These are phyloP conservation scores for Alexandromys fortis DNA, from an alignment of 2,113 vertebrate genomes.

Conservation along the genomic window DNA sequence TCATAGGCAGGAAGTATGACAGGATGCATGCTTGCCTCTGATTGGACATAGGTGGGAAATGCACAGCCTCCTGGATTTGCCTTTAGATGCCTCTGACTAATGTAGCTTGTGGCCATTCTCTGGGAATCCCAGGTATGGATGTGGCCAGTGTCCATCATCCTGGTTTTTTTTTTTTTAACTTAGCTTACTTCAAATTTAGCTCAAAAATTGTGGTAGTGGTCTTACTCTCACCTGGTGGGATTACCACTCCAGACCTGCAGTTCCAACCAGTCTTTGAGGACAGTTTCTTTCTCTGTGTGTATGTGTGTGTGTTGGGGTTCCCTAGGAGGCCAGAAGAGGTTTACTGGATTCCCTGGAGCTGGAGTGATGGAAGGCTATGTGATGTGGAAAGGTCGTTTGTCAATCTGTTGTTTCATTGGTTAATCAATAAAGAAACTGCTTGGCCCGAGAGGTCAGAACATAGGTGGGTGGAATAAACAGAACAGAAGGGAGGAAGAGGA, in stretches of 20 bases:
- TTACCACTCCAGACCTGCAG: not conserved
- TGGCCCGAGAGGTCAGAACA: too few species aligned
- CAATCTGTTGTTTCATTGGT: too few species aligned
- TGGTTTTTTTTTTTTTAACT: not conserved
- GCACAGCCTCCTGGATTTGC: not conserved
- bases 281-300: not conserved
- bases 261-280: not conserved
- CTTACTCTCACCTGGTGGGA: not conserved
- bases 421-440: too few species aligned
- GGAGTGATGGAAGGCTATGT: not conserved
- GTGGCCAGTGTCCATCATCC: not conserved
- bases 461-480: too few species aligned
- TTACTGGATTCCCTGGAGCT: not conserved
- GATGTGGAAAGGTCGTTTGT: too few species aligned
- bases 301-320: not conserved
- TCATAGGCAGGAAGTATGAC: not conserved
- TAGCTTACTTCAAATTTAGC: not conserved
- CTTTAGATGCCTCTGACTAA: not conserved
- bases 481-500: too few species aligned
- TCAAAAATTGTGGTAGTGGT: not conserved
- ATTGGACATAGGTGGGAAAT: not conserved
- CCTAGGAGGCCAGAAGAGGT: not conserved
- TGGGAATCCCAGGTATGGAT: not conserved
- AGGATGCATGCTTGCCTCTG: not conserved
- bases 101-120: not conserved